These are phyloP conservation scores for Drosophila diplacantha DNA, from an alignment of 2,888 invertebrate species.

Conservation along the genomic window DNA sequence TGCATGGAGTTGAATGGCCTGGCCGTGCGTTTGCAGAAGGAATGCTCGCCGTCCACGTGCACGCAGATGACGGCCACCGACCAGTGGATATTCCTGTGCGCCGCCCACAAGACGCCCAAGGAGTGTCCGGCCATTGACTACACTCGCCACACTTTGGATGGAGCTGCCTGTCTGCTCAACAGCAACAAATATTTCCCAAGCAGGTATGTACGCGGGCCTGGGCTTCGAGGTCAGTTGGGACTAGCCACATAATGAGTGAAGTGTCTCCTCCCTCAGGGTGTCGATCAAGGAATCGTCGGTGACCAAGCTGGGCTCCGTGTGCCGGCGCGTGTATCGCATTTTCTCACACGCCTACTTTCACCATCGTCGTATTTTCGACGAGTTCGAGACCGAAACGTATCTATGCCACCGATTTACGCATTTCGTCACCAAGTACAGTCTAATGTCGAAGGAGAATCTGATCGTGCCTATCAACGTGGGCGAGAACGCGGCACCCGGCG, in stretches of 20 bases:
- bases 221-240: background rate
- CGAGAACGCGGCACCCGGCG: constrained; percentile 80
- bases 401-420: constrained; percentile 97
- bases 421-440: constrained; percentile 98
- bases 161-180: constrained; percentile 98
- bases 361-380: constrained; percentile 96
- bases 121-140: constrained; percentile 99
- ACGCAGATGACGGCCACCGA: constrained; percentile 99
- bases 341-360: constrained; percentile 99
- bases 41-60: constrained; percentile 97
- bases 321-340: constrained; percentile 98
- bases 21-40: constrained; percentile 95
- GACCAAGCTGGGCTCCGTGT: constrained; percentile 98
- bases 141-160: constrained; percentile 98
- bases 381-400: constrained; percentile 97
- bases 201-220: constrained; percentile 81
- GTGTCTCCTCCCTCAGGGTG: constrained; percentile 83
- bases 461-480: constrained; percentile 97
- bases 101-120: constrained; percentile 99
- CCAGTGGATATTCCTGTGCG: constrained; percentile 99
- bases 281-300: constrained; percentile 99
- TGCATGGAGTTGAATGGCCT: constrained; percentile 99
- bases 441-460: constrained; percentile 98
- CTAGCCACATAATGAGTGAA: constrained; percentile 41
- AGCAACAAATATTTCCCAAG: constrained; percentile 99